phyloP scores from a whole-genome alignment of 2,113 vertebrate species.

The Romanogobio albipinnatus region DNA sequence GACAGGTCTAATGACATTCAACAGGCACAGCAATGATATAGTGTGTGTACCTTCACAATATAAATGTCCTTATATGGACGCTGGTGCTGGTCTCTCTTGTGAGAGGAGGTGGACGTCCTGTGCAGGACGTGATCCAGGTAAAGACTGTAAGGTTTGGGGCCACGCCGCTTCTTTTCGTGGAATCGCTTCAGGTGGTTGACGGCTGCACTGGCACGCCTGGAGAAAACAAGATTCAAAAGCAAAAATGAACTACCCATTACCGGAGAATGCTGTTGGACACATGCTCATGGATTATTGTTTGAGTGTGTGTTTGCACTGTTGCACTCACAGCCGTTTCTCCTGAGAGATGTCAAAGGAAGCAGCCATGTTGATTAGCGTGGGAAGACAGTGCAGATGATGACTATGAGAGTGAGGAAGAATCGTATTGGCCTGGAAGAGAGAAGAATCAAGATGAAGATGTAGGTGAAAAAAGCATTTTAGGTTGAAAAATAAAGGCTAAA shows the following conservation, averaged over 20 bases:
- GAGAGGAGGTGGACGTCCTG: constrained; percentile 78
- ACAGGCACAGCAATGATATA: not conserved
- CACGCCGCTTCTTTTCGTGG: constrained; percentile 87
- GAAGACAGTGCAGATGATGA: constrained; percentile 95
- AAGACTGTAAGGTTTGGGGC: constrained; percentile 85
- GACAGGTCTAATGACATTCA: not conserved
- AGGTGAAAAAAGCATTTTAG: not conserved
- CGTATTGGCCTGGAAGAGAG: constrained; percentile 85
- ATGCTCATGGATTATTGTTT: not conserved
- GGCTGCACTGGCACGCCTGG: constrained; percentile 84
- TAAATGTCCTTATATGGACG: constrained; percentile 85
- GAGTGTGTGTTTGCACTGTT: not conserved
- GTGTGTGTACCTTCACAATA: constrained; percentile 79
- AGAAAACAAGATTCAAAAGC: not conserved
- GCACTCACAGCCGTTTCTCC: constrained; percentile 92
- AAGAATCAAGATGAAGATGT: not conserved
- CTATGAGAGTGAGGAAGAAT: constrained; percentile 97
- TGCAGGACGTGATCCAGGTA: constrained; percentile 87
- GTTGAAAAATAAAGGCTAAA: not conserved
- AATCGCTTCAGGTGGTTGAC: constrained; percentile 86
- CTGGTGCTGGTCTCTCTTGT: constrained; percentile 80
- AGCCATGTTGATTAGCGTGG: constrained; percentile 96
- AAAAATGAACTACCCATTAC: not conserved
- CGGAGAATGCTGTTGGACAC: not conserved
- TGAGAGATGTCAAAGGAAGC: constrained; percentile 94